Evolutionary conservation across 1,140 invertebrate genomes (phyloP), one percentile per base, ranked within the genome.

Genomic region (Glossosoma conforme): DNA sequence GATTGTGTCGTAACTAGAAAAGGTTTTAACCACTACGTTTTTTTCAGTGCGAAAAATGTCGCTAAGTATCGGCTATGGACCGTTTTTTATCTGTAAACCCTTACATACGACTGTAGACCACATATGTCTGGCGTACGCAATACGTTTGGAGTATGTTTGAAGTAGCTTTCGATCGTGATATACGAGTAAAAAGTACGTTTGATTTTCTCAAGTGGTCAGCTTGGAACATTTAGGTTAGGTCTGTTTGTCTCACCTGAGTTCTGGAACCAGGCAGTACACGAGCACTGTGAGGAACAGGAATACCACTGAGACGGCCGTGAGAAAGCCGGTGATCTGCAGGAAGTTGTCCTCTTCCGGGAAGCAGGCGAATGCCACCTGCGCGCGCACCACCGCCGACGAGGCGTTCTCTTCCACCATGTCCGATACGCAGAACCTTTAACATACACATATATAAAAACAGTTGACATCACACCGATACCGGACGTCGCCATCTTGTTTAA

Each of bases 231-330:
- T n/a, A n/a, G n/a, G n/a, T 3, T 28, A 28, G n/a, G n/a, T n/a
- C n/a, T 28, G 25, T 14, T 38, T 15, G 11, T 14, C 69, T 71
- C 59, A 80, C 80, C 71, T 83, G 58, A 85, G 60, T 61, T 79
- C 75, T 2, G 81, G 80, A 8, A 84, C 58, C 14, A 73, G 64
- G 20, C 65, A 59, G 61, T 84, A 84, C 2, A 83, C 70, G 2
- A 73, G 52, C 5, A 82, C 62, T 0, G 82, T 84, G 1, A 72
- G 44, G 1, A 79, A 52, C 0, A 83, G 63, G 51, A 82, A 84
- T 6, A 75, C 46, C 0, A 77, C 74, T 0, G 83, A 84, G n/a
- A 82, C 66, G 2, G 78, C 61, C 2, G 68, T 68, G 2, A 79
- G 63, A 2, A 71, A 58, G 0, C 75, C 75, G 10, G 72, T 67